Evolutionary conservation across 2,797 vertebrate species (phyloP).

Genomic region (Bryconaethiops microstoma): DNA sequence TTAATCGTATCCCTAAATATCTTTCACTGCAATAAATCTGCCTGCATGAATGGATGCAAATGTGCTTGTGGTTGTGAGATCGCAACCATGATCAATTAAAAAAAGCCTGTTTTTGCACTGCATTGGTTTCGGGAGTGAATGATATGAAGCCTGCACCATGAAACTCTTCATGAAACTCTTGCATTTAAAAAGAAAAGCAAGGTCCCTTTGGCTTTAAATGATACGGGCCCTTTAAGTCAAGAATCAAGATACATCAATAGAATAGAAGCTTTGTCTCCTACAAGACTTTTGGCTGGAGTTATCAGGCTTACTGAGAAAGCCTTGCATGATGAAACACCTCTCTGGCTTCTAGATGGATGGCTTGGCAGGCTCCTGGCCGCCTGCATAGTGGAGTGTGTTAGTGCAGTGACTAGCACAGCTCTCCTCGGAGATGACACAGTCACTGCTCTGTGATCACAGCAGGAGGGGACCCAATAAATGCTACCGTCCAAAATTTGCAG

Average conservation of each 20-base stretch:
- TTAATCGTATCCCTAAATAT: too few relatives aligned
- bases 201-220: not conserved
- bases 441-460: constrained; percentile 50
- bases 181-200: too few relatives aligned
- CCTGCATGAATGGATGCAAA: too few relatives aligned
- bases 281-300: not conserved
- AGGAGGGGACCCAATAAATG: constrained; percentile 31
- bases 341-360: constrained; percentile 1
- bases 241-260: too few relatives aligned
- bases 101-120: not conserved
- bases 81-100: too few relatives aligned
- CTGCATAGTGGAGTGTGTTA: constrained; percentile 12
- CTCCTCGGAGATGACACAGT: constrained; percentile 45
- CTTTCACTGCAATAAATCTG: too few relatives aligned
- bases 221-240: not conserved
- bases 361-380: not conserved
- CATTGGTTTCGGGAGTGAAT: not conserved
- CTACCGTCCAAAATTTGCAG: constrained; percentile 40
- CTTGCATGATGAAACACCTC: not conserved
- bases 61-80: too few relatives aligned
- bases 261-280: not conserved
- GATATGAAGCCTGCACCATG: too few relatives aligned
- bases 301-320: not conserved
- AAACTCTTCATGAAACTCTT: not conserved
- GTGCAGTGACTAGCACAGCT: not conserved